Conservation (phyloP, 2,888 invertebrate species). For the Hemistola chrysoprasaria region DNA sequence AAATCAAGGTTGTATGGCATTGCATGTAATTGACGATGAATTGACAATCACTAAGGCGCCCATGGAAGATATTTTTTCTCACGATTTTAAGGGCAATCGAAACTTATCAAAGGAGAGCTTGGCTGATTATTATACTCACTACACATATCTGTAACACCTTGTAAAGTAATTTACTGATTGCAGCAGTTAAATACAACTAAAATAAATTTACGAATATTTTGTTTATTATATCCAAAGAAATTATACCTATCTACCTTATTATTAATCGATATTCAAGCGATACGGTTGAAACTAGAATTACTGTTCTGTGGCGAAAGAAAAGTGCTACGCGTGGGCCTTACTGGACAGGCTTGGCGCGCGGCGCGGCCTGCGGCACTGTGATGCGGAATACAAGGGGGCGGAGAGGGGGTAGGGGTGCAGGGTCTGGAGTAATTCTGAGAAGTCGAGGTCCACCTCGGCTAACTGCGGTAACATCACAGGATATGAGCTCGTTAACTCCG, state of each 20-base stretch:
- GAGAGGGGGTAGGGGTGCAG: slow-evolving; percentile 19
- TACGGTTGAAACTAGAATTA: slow-evolving; percentile 2
- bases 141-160: too few species aligned
- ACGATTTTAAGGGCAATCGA: slow-evolving; percentile 34
- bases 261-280: slow-evolving; percentile 17
- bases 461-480: slow-evolving; percentile 73
- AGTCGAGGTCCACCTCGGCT: slow-evolving; percentile 56
- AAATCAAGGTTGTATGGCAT: slow-evolving; percentile 58
- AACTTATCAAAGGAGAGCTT: too few species aligned
- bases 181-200: too few species aligned
- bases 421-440: slow-evolving; percentile 65
- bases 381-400: slow-evolving; percentile 53
- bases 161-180: too few species aligned
- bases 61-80: slow-evolving; percentile 36
- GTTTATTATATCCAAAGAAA: too few species aligned
- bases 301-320: slow-evolving; percentile 38
- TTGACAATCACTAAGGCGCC: slow-evolving; percentile 38
- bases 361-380: slow-evolving; percentile 25
- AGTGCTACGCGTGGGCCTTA: too few species aligned
- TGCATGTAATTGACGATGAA: slow-evolving; percentile 28
- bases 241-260: too few species aligned
- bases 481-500: slow-evolving; percentile 65
- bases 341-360: slow-evolving; percentile 34
- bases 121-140: too few species aligned
- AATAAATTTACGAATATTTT: too few species aligned